phyloP scores from a whole-genome alignment of 2,888 invertebrate genomes.

The Eupsilia transversa region DNA sequence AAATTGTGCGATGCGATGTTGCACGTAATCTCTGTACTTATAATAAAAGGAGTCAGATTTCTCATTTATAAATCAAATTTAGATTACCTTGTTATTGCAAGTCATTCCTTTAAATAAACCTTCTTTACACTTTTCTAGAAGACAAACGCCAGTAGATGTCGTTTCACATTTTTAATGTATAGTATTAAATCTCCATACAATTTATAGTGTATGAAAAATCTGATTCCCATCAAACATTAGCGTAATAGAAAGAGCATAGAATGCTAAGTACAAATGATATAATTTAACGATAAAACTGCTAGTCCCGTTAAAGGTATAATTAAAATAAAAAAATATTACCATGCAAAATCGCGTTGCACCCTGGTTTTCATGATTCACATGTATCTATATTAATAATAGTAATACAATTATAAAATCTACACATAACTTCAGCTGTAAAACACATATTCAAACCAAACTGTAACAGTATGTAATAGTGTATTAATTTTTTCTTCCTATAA shows the following conservation, averaged over 20 bases:
- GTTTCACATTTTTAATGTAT: conserved; percentile 49
- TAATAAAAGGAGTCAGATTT: conserved; percentile 83
- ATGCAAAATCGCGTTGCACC: conserved; percentile 87
- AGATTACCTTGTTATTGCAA: conserved; percentile 54
- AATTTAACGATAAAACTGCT: conserved; percentile 87
- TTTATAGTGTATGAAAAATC: conserved; percentile 77
- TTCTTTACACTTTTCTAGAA: conserved; percentile 63
- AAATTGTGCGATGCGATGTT: conserved; percentile 87
- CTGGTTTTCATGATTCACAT: conserved; percentile 90
- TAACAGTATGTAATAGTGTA: conserved; percentile 90
- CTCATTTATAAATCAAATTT: conserved; percentile 69
- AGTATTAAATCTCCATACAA: conserved; percentile 52
- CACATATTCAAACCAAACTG: conserved; percentile 90
- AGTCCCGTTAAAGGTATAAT: conserved; percentile 86
- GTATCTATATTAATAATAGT: conserved; percentile 88
- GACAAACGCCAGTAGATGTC: conserved; percentile 42
- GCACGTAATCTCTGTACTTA: conserved; percentile 81
- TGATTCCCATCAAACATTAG: conserved; percentile 88
- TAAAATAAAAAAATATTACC: conserved; percentile 77
- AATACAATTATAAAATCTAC: conserved; percentile 87
- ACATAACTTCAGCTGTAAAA: conserved; percentile 89
- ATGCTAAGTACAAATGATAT: conserved; percentile 90
- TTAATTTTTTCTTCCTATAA: conserved; percentile 90
- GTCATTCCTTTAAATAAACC: conserved; percentile 38
- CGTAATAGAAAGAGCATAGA: conserved; percentile 88